These are phyloP conservation scores for Leptoteleia sp. DNA, from an alignment of 1,140 invertebrate genomes.

Conservation along the genomic window DNA sequence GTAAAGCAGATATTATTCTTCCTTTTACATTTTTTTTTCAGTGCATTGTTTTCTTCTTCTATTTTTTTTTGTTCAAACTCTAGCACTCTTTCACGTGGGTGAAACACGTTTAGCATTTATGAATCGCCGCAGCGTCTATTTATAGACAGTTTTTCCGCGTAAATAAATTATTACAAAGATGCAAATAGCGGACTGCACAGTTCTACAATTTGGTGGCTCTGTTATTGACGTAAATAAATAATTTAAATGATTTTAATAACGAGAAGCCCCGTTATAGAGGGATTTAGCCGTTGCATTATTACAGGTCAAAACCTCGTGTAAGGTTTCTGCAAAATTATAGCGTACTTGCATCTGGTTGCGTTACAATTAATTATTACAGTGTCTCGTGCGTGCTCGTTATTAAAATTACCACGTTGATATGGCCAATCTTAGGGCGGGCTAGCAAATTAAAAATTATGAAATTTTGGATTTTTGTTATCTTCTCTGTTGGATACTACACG, in stretches of 20 bases:
- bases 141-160: conserved; percentile 30
- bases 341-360: conserved; percentile 19
- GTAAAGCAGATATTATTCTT: too few species aligned
- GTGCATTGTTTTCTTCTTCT: background rate
- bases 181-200: conserved; percentile 21
- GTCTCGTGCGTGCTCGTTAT: too few species aligned
- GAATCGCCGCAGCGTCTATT: conserved; percentile 30
- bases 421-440: too few species aligned
- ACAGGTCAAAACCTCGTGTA: conserved; percentile 10
- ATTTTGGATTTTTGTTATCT: too few species aligned
- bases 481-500: too few species aligned
- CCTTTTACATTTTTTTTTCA: conserved; percentile 4
- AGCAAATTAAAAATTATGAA: too few species aligned
- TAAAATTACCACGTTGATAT: background rate
- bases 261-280: conserved; percentile 11
- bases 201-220: conserved; percentile 20
- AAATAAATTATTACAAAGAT: conserved; percentile 35
- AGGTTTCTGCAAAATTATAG: conserved; percentile 29
- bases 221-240: conserved; percentile 49
- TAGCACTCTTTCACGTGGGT: conserved; percentile 24
- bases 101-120: conserved; percentile 46
- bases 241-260: conserved; percentile 37
- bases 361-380: conserved; percentile 27
- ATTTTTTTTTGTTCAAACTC: background rate
- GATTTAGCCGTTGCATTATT: conserved; percentile 17